A percentile compares a stretch with the other conserved stretches of the same genome.
These are phyloP conservation scores for Petromus typicus DNA, from an alignment of 2,113 vertebrate genomes.

Conservation along the genomic window DNA sequence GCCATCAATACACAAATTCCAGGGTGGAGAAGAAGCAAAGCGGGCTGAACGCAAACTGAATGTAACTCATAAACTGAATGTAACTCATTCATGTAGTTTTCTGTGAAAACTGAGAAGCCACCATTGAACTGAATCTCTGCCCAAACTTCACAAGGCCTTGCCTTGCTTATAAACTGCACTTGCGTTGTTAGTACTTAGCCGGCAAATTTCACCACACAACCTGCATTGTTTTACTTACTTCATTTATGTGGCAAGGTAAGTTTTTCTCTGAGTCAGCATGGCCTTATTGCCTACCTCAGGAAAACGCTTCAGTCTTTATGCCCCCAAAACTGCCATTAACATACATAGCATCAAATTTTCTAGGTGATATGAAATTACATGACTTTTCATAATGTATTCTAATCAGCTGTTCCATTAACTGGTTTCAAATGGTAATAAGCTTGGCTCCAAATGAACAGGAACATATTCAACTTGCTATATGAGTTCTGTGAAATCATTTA, in stretches of 20 bases:
- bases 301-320: slow-evolving; percentile 47
- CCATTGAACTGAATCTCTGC: not conserved
- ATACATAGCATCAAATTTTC: slow-evolving; percentile 40
- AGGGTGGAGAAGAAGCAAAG: not conserved
- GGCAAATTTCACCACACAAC: slow-evolving; percentile 34
- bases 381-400: slow-evolving; percentile 61
- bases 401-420: slow-evolving; percentile 68
- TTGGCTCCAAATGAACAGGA: slow-evolving; percentile 66
- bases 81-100: slow-evolving; percentile 5
- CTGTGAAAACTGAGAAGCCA: slow-evolving; percentile 49
- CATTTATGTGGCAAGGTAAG: slow-evolving; percentile 6
- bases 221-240: slow-evolving; percentile 3
- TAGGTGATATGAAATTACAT: slow-evolving; percentile 72
- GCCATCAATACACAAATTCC: not conserved
- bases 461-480: slow-evolving; percentile 63
- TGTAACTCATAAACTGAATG: slow-evolving; percentile 37
- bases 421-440: slow-evolving; percentile 76
- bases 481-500: slow-evolving; percentile 71
- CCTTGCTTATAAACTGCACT: slow-evolving; percentile 31
- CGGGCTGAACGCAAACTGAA: slow-evolving; percentile 7
- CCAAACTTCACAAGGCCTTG: not conserved
- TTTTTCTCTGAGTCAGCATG: slow-evolving; percentile 63
- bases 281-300: slow-evolving; percentile 56
- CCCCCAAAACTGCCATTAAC: slow-evolving; percentile 57
- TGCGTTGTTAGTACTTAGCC: slow-evolving; percentile 51